Evolutionary conservation across 2,113 vertebrate genomes (phyloP).

Genomic region (Sturnira hondurensis): DNA sequence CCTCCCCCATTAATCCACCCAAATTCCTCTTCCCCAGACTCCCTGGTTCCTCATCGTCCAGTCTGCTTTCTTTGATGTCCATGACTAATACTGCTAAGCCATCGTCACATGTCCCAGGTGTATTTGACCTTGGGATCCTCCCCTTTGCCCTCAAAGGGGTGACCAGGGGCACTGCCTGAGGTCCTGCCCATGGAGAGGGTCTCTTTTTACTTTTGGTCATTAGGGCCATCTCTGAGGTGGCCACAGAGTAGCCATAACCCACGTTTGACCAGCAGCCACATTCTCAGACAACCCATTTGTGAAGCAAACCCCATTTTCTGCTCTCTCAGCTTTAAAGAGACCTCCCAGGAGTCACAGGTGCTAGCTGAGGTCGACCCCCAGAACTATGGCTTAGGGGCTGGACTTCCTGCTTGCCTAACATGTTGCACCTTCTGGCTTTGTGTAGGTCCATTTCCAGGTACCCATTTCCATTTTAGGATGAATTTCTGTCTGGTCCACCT

Average conservation of each 20-base stretch:
- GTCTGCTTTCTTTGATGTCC: no score
- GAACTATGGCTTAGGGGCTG: not conserved
- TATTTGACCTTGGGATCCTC: not conserved
- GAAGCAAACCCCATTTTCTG: not conserved
- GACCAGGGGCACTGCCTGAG: not conserved
- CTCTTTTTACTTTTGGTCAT: not conserved
- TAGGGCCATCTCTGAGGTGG: not conserved
- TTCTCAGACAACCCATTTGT: not conserved
- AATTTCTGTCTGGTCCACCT: not conserved
- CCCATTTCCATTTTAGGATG: not conserved
- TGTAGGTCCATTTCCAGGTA: not conserved
- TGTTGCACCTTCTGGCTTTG: no score
- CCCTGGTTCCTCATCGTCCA: not conserved
- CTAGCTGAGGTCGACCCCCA: not conserved
- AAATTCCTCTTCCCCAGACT: not conserved
- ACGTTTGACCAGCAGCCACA: not conserved
- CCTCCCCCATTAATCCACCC: not conserved
- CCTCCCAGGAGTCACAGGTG: accelerated
- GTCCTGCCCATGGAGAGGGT: not conserved
- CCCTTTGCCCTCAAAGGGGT: not conserved
- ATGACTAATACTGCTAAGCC: not conserved
- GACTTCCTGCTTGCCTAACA: not conserved
- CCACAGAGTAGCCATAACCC: not conserved
- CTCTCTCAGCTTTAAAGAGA: not conserved
- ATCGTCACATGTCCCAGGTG: accelerated